Evolutionary conservation across 2,797 vertebrate genomes (phyloP), one percentile per base, ranked within the genome.

Genomic region (Girardinus metallicus): DNA sequence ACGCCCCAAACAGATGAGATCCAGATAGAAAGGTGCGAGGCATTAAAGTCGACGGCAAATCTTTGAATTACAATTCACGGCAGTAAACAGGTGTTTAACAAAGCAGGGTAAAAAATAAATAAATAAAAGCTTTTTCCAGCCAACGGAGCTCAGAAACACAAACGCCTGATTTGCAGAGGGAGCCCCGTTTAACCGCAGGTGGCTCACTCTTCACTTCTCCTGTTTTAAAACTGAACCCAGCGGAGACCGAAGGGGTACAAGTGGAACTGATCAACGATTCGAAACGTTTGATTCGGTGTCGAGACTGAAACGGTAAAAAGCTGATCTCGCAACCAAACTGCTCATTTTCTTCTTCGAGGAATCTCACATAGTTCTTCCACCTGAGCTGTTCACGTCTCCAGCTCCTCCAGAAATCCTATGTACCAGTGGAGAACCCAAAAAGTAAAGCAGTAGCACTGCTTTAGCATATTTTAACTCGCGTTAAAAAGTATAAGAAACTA

Each of bases 1-100:
- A 93, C 88, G 89, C 87, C 89, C 86, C 49, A 23, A 81, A 92
- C 93, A 95, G 94, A 96, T 95, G 89, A 93, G 93, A 90, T 88
- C 90, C 92, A 88, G 92, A 95, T 95, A 90, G 86, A 88, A 84
- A 85, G 75, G 77, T 90, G 80, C 23, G 34, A 83, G 84, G 82
- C 91, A 93, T 90, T 86, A 91, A 91, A 90, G 10, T 60, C 29
- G 85, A 88, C 82, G 80, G 86, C 86, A 93, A 94, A 94, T 93
- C 94, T 94, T 84, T 51, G 41, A 94, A 95, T 95, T 94, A 94
- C 73, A 76, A 93, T 88, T 91, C 85, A 77, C 88, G 89, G 62
- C 71, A 77, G 87, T 94, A 94, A 94, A 95, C 93, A 92, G 89
- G 88, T 89, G 87, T 94, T 94, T 92, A 91, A 87, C 88, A 78